Conservation (phyloP, 2,888 invertebrate genomes). For the Trissolcus japonicus region DNA sequence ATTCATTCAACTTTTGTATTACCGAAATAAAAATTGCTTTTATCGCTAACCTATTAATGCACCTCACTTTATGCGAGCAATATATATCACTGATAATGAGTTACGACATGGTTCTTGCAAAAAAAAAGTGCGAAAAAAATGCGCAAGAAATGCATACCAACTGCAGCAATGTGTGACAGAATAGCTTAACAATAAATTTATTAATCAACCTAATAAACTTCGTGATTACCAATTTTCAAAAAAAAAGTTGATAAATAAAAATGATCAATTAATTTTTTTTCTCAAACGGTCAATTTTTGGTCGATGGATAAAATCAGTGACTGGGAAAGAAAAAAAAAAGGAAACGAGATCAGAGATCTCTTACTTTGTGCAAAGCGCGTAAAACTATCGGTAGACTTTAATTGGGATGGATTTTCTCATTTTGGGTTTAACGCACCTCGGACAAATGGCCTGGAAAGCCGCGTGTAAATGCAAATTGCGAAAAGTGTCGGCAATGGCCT, state of each 20-base stretch:
- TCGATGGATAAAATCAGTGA: background rate
- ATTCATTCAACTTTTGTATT: conserved; percentile 9
- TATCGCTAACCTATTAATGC: conserved; percentile 30
- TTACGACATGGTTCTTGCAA: conserved; percentile 27
- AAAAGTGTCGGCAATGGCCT: conserved; percentile 55
- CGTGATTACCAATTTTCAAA: conserved; percentile 16
- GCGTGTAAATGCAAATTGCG: conserved; percentile 45
- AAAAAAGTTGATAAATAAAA: background rate
- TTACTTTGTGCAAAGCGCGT: background rate
- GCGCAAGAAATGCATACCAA: conserved; percentile 15
- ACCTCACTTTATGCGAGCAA: conserved; percentile 35
- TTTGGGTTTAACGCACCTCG: conserved; percentile 40
- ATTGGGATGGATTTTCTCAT: conserved; percentile 12
- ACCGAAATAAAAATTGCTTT: conserved; percentile 14
- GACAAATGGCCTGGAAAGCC: conserved; percentile 39
- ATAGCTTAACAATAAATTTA: conserved; percentile 37
- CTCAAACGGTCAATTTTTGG: background rate
- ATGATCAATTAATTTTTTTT: background rate
- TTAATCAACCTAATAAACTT: conserved; percentile 28
- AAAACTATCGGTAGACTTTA: background rate
- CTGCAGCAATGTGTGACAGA: conserved; percentile 26
- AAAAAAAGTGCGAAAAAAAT: conserved; percentile 4
- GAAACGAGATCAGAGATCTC: background rate
- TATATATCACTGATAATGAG: conserved; percentile 44
- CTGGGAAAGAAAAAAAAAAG: background rate